Conservation (phyloP, 2,113 vertebrate species). For the Anolis carolinensis region DNA sequence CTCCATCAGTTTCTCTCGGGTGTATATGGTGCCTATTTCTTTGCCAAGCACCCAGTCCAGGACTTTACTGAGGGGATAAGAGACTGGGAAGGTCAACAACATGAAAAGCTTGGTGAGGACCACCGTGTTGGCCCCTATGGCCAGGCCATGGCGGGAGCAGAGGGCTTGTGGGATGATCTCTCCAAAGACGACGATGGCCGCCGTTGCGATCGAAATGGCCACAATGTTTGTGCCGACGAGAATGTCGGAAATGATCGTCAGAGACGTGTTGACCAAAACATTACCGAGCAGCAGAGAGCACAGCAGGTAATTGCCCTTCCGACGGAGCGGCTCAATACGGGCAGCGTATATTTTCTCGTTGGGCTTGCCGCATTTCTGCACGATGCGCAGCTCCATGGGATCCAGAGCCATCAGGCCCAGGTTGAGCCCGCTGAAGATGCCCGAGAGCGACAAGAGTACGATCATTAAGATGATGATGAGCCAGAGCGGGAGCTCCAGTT, state of each 20-base stretch:
- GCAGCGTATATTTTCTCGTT: constrained; percentile 88
- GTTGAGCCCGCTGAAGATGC: constrained; percentile 95
- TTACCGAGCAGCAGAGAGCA: constrained; percentile 94
- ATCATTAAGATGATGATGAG: constrained; percentile 80
- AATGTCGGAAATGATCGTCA: constrained; percentile 92
- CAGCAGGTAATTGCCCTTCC: constrained; percentile 93
- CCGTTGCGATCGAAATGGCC: constrained; percentile 88
- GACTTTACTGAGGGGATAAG: constrained; percentile 91
- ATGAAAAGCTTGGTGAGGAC: constrained; percentile 91
- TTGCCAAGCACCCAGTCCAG: constrained; percentile 90
- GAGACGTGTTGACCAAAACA: constrained; percentile 94
- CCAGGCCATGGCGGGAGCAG: constrained; percentile 93
- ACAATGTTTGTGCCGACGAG: constrained; percentile 86
- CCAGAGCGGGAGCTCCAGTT: constrained; percentile 86
- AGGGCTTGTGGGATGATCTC: constrained; percentile 95
- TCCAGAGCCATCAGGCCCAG: constrained; percentile 95
- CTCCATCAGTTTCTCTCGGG: constrained; percentile 94
- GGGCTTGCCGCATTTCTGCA: constrained; percentile 93
- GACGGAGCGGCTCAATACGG: constrained; percentile 90
- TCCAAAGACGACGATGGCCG: constrained; percentile 94
- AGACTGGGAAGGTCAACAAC: constrained; percentile 91
- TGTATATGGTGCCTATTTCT: constrained; percentile 96
- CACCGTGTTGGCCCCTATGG: constrained; percentile 92
- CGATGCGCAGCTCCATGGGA: constrained; percentile 95
- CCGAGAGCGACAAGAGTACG: constrained; percentile 84